These are phyloP conservation scores for Drosophila pseudoananassae DNA, from an alignment of 1,140 invertebrate species.

Conservation along the genomic window DNA sequence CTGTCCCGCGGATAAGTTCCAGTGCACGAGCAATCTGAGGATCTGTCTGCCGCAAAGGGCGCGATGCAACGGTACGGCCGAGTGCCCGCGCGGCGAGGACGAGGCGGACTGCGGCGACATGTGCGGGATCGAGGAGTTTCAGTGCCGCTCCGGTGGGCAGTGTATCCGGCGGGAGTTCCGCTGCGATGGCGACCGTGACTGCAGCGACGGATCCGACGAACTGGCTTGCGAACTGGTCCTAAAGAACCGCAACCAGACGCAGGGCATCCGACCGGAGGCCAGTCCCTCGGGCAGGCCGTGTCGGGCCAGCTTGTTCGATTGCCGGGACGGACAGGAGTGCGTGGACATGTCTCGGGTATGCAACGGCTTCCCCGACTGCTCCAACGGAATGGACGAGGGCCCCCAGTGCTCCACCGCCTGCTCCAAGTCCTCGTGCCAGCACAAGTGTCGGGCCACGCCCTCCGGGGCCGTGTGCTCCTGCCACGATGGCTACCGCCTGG, in stretches of 20 bases:
- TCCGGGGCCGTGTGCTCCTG: slow-evolving; percentile 89
- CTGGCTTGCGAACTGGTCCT: slow-evolving; percentile 84
- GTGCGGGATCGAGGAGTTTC: slow-evolving; percentile 85
- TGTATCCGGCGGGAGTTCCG: slow-evolving; percentile 87
- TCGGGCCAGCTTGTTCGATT: slow-evolving; percentile 75
- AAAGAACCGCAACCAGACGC: slow-evolving; percentile 3
- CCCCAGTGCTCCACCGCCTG: slow-evolving; percentile 66
- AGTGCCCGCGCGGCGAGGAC: slow-evolving; percentile 89
- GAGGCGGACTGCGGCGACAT: slow-evolving; percentile 85
- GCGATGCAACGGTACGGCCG: slow-evolving; percentile 88
- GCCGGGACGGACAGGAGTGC: slow-evolving; percentile 85
- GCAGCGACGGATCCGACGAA: slow-evolving; percentile 88
- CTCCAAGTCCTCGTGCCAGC: slow-evolving; percentile 77
- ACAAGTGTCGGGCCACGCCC: slow-evolving; percentile 84
- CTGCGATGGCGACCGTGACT: slow-evolving; percentile 89
- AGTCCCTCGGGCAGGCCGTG: slow-evolving; percentile 34
- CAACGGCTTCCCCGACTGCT: slow-evolving; percentile 88
- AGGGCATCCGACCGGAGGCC: not conserved
- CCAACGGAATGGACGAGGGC: slow-evolving; percentile 72
- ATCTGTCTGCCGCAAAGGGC: slow-evolving; percentile 83
- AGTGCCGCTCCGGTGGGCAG: slow-evolving; percentile 85
- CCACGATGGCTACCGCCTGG: slow-evolving; percentile 89
- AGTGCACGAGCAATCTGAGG: slow-evolving; percentile 87
- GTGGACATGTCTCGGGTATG: slow-evolving; percentile 86
- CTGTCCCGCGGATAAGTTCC: slow-evolving; percentile 73